Evolutionary conservation across 2,888 invertebrate genomes (phyloP), one percentile per base, ranked within the genome.

Genomic region (Formica aserva): DNA sequence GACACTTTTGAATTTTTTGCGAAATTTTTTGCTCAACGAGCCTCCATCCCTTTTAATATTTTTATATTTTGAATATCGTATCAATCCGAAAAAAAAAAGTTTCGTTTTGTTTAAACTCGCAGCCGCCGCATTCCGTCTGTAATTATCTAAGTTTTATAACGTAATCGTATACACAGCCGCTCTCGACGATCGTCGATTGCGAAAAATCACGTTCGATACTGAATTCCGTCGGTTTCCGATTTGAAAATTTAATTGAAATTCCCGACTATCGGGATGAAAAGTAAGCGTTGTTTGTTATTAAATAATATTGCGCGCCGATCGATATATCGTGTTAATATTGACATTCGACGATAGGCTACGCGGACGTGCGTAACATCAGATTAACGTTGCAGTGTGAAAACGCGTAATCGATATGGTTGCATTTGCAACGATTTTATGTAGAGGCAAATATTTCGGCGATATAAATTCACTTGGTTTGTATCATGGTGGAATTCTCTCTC

Each of bases 211-310:
- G 60, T 80, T 60, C 45, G 35, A 60, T 13, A 71, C 3, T 18
- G 78, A 71, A 78, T 78, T 60, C 71, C 22, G 26, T 13, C 45
- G 18, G 60, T 45, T 18, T 22, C 60, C 71, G 57, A 71, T 71
- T 80, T 71, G 71, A 80, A 80, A 80, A 80, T 80, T 80, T 80
- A 80, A 80, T 80, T 80, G 71, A 60, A 80, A 80, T 80, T 60
- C 22, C 60, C 71, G 32, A 71, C 78, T 78, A 35, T 71, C 38
- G 60, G 71, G 71, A 80, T 80, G 71, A 80, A 80, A 71, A 80
- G 71, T 80, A 80, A 80, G 78, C 78, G 78, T 80, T 80, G 78
- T 80, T 80, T 80, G 78, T 80, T 80, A 80, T 80, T 80, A 80
- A 80, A 80, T 80, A 80, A 80, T 80, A 80, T 71, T 60, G 71